A percentile compares a stretch with the other conserved stretches of the same genome.
Evolutionary conservation across 2,888 invertebrate species (phyloP).

Genomic region (Cataglyphis rosenhaueri): DNA sequence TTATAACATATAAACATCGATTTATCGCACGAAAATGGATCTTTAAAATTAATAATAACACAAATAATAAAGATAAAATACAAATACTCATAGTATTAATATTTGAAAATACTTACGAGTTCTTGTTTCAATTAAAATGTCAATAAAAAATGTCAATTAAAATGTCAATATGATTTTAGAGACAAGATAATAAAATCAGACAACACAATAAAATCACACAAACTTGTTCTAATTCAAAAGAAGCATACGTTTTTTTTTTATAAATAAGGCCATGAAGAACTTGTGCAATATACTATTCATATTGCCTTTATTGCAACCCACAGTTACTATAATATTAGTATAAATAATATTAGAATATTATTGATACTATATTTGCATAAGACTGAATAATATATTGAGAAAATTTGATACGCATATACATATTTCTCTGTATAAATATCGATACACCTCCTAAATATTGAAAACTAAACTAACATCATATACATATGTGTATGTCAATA

Average conservation of each 20-base stretch:
- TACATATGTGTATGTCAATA: neutral
- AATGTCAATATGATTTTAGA: neutral
- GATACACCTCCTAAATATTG: neutral
- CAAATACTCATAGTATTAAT: too few relatives aligned
- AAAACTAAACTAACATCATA: neutral
- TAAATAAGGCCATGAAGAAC: neutral
- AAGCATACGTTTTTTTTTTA: neutral
- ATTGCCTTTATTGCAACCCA: too few relatives aligned
- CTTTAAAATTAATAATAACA: neutral
- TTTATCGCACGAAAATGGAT: neutral
- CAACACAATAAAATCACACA: neutral
- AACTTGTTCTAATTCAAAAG: neutral
- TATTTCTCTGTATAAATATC: neutral
- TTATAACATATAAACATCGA: neutral
- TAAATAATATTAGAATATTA: too few relatives aligned
- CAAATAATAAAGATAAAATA: too few relatives aligned
- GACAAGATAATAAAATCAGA: neutral
- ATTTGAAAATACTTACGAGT: too few relatives aligned
- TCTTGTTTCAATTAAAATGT: too few relatives aligned
- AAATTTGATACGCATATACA: neutral
- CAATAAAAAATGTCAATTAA: too few relatives aligned
- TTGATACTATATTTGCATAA: too few relatives aligned
- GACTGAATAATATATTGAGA: too few relatives aligned
- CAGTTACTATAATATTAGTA: too few relatives aligned
- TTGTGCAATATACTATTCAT: too few relatives aligned